Base-by-base conservation (phyloP, 1,140 invertebrate species). In the Magallana ariakensis region DNA sequence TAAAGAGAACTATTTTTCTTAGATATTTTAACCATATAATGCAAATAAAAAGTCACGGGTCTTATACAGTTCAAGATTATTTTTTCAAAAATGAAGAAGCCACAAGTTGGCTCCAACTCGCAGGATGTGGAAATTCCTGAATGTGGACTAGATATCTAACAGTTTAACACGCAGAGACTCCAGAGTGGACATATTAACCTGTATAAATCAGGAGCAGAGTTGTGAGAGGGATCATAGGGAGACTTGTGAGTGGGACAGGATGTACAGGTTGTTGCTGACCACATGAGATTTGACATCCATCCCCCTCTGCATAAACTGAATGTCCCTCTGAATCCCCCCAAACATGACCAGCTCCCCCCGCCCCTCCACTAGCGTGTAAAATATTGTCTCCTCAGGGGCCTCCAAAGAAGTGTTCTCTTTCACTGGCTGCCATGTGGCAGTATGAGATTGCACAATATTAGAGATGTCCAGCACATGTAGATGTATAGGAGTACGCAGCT, bases 301-400 rank as follows among this genome's bases (percentile, higher is more conserved):
- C n/a, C 91, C 90, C 58, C 90, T 89, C 87, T 93, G 92, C 91
- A 93, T 91, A 2, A 90, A 88, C 33, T 91, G 91, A 15, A 92
- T 87, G 58, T 94, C 93, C 33, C 89, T 89, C 46, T 92, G 90
- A 58, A 99, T 97, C 84, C 98, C 98, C 16, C 98, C 98, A 95
- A 99, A 99, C 95, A 99, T 97, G 80, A 99, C 97, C 16, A 99
- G 94, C 95, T 99, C 98, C 22, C 97, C 97, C 92, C 97, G 97
- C 75, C 98, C 98, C 83, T 97, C 96, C 2, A 99, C 96, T 80
- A 99, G 95, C 15, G 97, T 97, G 93, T 98, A 99, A 85, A 99
- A 96, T 87, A 98, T 97, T 84, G 98, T 96, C 93, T 98, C 97
- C 93, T 98, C 97, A 2, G 98, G 98, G 13, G 94, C 91, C 75